Conservation (phyloP, 1,140 invertebrate genomes). For the Apis florea region DNA sequence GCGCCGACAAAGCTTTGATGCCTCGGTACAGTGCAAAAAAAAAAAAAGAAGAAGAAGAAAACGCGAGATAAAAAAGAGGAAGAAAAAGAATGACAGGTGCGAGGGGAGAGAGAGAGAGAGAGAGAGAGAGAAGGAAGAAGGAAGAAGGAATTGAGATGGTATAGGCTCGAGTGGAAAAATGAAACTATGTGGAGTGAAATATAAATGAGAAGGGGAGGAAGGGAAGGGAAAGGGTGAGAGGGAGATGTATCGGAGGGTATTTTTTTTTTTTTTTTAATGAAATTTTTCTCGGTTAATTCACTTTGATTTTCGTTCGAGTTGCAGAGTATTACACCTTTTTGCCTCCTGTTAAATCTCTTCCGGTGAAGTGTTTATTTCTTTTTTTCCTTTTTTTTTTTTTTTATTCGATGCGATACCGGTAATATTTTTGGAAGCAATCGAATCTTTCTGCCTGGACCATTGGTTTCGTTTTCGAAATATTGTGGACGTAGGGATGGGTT, state of each 20-base stretch:
- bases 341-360: neutral
- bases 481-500: neutral
- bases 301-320: conserved; percentile 31
- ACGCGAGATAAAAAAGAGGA: neutral
- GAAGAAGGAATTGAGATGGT: neutral
- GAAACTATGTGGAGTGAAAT: conserved; percentile 15
- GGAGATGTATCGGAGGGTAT: neutral
- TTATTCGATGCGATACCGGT: neutral
- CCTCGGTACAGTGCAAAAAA: conserved; percentile 48
- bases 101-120: neutral
- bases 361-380: neutral
- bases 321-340: neutral
- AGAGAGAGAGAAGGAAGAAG: neutral
- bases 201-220: neutral
- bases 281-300: conserved; percentile 41
- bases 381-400: neutral
- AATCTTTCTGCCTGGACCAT: neutral
- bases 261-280: conserved; percentile 2
- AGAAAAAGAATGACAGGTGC: neutral
- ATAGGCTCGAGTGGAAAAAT: neutral
- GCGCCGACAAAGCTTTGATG: conserved; percentile 69
- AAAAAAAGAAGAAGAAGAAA: conserved; percentile 6
- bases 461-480: neutral
- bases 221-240: neutral
- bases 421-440: neutral